These are phyloP conservation scores for Laspeyria flexula DNA, from an alignment of 2,888 invertebrate species.

Conservation along the genomic window DNA sequence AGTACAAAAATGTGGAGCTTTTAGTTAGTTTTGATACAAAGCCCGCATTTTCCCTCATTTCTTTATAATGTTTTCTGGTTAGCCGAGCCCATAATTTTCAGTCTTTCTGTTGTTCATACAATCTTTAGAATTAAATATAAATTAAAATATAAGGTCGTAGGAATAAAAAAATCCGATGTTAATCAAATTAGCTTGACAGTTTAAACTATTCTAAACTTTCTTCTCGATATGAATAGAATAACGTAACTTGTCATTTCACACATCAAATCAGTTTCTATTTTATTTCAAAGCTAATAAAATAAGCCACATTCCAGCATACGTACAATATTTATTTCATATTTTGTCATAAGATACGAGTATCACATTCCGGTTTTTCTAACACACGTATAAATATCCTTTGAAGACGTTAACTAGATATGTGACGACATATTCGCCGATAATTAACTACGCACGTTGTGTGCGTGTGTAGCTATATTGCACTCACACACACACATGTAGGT, in stretches of 20 bases:
- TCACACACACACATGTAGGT: background rate
- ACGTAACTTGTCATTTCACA: too few relatives aligned
- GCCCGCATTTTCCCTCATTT: conserved; percentile 22
- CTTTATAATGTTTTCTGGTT: conserved; percentile 27
- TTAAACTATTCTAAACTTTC: too few relatives aligned
- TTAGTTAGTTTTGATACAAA: conserved; percentile 39
- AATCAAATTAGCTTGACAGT: too few relatives aligned
- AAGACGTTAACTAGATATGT: conserved; percentile 8
- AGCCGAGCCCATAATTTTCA: conserved; percentile 22
- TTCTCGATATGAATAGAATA: too few relatives aligned
- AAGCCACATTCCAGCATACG: background rate
- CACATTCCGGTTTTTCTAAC: background rate
- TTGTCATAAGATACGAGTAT: background rate
- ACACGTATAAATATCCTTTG: conserved; percentile 1
- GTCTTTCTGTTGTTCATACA: conserved; percentile 6
- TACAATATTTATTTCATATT: background rate
- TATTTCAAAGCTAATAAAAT: background rate
- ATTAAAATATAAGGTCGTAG: background rate
- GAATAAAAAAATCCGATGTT: background rate
- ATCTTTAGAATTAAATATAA: background rate
- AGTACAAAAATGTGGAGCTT: conserved; percentile 44
- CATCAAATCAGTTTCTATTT: background rate
- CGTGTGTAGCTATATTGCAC: background rate
- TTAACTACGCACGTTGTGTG: conserved; percentile 2
- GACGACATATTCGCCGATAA: conserved; percentile 6